Evolutionary conservation across 2,888 invertebrate genomes (phyloP).

Genomic region (Melanostoma mellinum): DNA sequence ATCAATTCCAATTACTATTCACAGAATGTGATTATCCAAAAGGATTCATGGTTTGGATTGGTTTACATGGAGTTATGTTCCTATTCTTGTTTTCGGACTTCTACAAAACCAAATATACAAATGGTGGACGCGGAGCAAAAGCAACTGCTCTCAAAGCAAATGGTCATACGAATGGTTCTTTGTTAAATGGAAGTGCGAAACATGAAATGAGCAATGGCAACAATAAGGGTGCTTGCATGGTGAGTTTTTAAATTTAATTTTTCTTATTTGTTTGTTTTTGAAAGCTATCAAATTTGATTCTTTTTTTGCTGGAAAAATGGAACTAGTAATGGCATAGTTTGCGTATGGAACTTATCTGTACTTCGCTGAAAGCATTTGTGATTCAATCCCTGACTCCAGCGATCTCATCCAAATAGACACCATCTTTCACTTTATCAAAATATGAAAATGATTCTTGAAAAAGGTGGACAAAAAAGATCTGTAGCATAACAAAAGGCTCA

Average conservation of each 20-base stretch:
- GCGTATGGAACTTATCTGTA: too few species aligned
- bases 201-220: slow-evolving; percentile 74
- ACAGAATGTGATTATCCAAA: slow-evolving; percentile 95
- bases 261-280: not conserved
- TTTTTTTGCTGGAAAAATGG: too few species aligned
- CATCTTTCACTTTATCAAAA: too few species aligned
- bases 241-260: slow-evolving; percentile 81
- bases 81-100: slow-evolving; percentile 97
- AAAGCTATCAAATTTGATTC: too few species aligned
- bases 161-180: slow-evolving; percentile 57
- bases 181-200: slow-evolving; percentile 72
- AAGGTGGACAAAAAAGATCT: too few species aligned
- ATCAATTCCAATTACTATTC: slow-evolving; percentile 95
- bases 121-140: slow-evolving; percentile 76
- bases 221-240: slow-evolving; percentile 87
- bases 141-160: slow-evolving; percentile 73
- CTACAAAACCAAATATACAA: slow-evolving; percentile 91
- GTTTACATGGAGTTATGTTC: slow-evolving; percentile 96
- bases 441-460: too few species aligned
- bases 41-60: slow-evolving; percentile 96
- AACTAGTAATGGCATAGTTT: too few species aligned
- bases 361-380: too few species aligned
- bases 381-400: too few species aligned
- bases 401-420: too few species aligned
- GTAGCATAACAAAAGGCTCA: too few species aligned